phyloP scores from a whole-genome alignment of 92 coral and sea anemone genomes.

The Nematostella vectensis region DNA sequence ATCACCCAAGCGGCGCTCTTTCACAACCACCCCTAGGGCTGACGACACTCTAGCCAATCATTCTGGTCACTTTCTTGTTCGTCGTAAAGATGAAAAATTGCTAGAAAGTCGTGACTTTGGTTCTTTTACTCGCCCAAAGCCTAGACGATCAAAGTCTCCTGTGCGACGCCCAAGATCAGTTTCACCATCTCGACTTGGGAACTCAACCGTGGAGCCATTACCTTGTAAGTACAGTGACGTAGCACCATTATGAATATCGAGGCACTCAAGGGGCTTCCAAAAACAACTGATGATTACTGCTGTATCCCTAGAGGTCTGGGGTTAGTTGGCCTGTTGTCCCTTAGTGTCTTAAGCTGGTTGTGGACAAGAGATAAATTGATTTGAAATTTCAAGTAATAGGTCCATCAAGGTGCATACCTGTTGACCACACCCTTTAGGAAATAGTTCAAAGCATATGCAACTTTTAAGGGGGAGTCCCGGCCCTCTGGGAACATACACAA shows the following conservation, averaged over 20 bases:
- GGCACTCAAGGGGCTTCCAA: too few species aligned
- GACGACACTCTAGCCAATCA: slow-evolving; percentile 74
- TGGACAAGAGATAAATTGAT: too few species aligned
- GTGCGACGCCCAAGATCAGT: slow-evolving; percentile 81
- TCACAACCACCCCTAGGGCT: slow-evolving; percentile 72
- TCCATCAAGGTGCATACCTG: too few species aligned
- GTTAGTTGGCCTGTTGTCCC: too few species aligned
- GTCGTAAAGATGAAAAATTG: slow-evolving; percentile 72
- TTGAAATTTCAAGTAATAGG: too few species aligned
- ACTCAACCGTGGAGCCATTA: slow-evolving; percentile 62
- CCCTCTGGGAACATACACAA: too few species aligned
- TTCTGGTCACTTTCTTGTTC: slow-evolving; percentile 77
- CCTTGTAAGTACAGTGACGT: slow-evolving; percentile 44
- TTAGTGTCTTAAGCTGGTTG: too few species aligned
- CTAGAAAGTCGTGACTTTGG: slow-evolving; percentile 99
- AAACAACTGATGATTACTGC: too few species aligned
- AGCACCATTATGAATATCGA: not conserved
- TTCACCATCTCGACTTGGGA: slow-evolving; percentile 79
- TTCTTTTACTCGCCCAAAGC: slow-evolving; percentile 98
- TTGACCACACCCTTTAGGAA: too few species aligned
- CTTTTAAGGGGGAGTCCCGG: too few species aligned
- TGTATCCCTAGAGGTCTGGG: too few species aligned
- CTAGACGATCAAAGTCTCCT: slow-evolving; percentile 85
- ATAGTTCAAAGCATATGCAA: too few species aligned
- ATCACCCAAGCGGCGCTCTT: slow-evolving; percentile 65